These are phyloP conservation scores for Drosophila atroscutellata DNA, from an alignment of 2,888 invertebrate species.

Conservation along the genomic window DNA sequence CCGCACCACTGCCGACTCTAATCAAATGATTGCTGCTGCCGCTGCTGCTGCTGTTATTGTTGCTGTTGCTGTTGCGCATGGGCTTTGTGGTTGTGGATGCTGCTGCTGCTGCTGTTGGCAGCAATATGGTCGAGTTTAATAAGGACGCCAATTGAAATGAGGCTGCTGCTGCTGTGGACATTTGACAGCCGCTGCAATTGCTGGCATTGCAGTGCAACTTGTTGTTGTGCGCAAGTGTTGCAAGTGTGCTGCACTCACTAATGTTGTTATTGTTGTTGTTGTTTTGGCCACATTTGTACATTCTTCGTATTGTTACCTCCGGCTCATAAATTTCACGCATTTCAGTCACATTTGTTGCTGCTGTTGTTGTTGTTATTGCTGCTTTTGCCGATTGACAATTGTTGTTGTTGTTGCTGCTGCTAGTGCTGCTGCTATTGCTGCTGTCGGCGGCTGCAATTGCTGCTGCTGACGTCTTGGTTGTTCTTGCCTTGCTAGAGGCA, in stretches of 20 bases:
- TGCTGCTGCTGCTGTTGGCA: constrained; percentile 61
- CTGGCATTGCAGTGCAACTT: constrained; percentile 53
- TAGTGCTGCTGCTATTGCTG: constrained; percentile 39
- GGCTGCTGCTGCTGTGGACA: constrained; percentile 81
- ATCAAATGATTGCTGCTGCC: constrained; percentile 25
- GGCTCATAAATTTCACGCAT: constrained; percentile 80
- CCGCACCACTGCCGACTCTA: constrained; percentile 9
- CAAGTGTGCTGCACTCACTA: constrained; percentile 9
- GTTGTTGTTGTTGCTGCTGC: constrained; percentile 7
- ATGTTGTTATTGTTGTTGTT: constrained; percentile 29
- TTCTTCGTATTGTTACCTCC: constrained; percentile 84
- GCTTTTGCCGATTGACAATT: constrained; percentile 33
- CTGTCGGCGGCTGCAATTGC: constrained; percentile 29
- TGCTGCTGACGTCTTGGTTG: constrained; percentile 41
- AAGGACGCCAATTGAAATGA: constrained; percentile 83
- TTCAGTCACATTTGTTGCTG: constrained; percentile 36
- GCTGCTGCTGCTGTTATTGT: constrained; percentile 25
- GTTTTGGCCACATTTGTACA: constrained; percentile 83
- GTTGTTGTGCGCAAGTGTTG: constrained; percentile 28
- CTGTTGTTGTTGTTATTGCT: background rate
- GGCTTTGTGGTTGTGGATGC: constrained; percentile 32
- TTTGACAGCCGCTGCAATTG: constrained; percentile 82
- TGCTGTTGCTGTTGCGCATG: constrained; percentile 27
- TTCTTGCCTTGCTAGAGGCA: constrained; percentile 64
- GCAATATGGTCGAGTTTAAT: constrained; percentile 79